Evolutionary conservation across 2,797 vertebrate genomes (phyloP).

Genomic region (Coccyzus lansbergi): DNA sequence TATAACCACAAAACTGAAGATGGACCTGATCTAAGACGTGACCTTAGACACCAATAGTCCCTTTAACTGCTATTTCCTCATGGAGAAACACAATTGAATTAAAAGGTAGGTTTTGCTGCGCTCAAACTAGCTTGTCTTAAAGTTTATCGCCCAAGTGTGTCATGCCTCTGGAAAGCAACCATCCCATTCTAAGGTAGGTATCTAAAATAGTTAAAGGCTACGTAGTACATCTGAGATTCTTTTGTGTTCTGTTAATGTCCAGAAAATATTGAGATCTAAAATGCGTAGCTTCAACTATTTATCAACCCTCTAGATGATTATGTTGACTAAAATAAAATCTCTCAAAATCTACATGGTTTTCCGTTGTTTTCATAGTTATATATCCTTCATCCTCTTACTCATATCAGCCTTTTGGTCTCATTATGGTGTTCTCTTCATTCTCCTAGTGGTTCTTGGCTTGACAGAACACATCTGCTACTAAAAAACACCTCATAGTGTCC

Average conservation of each 20-base stretch:
- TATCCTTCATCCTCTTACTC: background rate
- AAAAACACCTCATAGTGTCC: background rate
- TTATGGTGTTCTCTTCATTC: background rate
- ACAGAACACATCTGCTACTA: background rate
- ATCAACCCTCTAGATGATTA: background rate
- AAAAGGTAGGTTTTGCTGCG: background rate
- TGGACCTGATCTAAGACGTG: background rate
- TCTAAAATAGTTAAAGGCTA: background rate
- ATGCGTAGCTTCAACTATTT: background rate
- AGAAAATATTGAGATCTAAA: background rate
- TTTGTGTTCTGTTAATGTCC: background rate
- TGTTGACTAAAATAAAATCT: background rate
- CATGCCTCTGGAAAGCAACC: background rate
- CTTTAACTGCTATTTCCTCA: background rate
- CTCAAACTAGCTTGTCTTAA: background rate
- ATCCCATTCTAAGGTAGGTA: background rate
- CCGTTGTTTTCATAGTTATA: background rate
- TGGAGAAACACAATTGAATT: background rate
- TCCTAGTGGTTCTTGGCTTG: background rate
- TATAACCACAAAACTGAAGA: background rate
- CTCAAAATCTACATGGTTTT: background rate
- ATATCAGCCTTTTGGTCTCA: background rate
- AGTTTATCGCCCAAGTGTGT: background rate
- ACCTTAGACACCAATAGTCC: background rate
- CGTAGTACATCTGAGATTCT: background rate